phyloP scores from a whole-genome alignment of 1,140 invertebrate genomes.

The Papilio xuthus region DNA sequence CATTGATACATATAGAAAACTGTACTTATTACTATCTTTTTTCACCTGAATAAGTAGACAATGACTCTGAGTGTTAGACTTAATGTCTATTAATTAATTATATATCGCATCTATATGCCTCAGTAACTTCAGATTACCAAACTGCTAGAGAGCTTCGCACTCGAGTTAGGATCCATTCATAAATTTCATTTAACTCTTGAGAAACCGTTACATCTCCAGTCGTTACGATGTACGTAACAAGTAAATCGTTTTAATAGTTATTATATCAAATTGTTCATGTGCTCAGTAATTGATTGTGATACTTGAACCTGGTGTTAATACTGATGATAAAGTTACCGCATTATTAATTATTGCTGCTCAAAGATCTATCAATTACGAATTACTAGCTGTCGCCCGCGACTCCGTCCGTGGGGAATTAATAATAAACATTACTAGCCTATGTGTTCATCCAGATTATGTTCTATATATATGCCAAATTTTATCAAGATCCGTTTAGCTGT shows the following conservation, averaged over 20 bases:
- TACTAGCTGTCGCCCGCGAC: too few relatives aligned
- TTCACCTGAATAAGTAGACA: too few relatives aligned
- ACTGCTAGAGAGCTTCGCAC: constrained; percentile 60
- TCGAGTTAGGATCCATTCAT: constrained; percentile 58
- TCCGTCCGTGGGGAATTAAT: too few relatives aligned
- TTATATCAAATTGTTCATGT: constrained; percentile 45
- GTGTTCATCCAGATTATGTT: too few relatives aligned
- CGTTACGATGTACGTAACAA: constrained; percentile 51
- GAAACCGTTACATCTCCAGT: constrained; percentile 60
- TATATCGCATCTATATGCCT: constrained; percentile 48
- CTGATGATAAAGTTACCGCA: constrained; percentile 1
- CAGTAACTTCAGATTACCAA: constrained; percentile 49
- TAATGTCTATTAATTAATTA: too few relatives aligned
- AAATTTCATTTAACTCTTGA: constrained; percentile 53
- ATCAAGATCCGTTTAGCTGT: too few relatives aligned
- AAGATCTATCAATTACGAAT: constrained; percentile 21
- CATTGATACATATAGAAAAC: too few relatives aligned
- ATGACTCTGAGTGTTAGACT: too few relatives aligned
- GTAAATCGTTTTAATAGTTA: constrained; percentile 55
- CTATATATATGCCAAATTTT: too few relatives aligned
- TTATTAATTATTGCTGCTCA: constrained; percentile 8
- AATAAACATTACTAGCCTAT: too few relatives aligned
- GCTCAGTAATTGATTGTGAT: constrained; percentile 25
- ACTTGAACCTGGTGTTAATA: constrained; percentile 21
- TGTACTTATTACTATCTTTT: too few relatives aligned